Conservation (phyloP, 2,113 vertebrate genomes). For the Corythoichthys haematopterus region DNA sequence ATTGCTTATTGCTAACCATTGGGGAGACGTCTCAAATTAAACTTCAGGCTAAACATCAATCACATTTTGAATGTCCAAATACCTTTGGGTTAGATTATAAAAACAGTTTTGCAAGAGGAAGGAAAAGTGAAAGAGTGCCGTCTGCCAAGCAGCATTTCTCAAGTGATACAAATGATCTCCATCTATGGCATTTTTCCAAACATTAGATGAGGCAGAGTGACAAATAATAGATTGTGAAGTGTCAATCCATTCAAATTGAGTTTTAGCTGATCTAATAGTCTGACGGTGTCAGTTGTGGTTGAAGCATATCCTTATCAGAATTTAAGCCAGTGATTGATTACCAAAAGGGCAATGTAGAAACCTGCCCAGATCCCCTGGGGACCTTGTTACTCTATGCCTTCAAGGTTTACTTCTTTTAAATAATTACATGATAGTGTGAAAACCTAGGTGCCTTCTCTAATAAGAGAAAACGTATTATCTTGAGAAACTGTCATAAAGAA, state of each 20-base stretch:
- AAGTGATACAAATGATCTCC: not conserved
- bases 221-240: not conserved
- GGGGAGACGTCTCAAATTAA: not conserved
- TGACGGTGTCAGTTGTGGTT: conserved; percentile 15
- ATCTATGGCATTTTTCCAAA: not conserved
- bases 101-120: not conserved
- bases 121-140: not conserved
- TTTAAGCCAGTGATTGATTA: not conserved
- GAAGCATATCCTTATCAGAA: not conserved
- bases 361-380: not conserved
- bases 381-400: not conserved
- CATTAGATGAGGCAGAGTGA: not conserved
- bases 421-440: not conserved
- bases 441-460: too few relatives aligned
- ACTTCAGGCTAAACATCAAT: not conserved
- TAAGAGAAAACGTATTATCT: not conserved
- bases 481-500: not conserved
- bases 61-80: not conserved
- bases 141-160: not conserved
- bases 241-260: conserved; percentile 8
- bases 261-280: not conserved
- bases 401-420: not conserved
- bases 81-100: not conserved
- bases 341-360: not conserved
- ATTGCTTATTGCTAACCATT: not conserved